A percentile compares a stretch with the other conserved stretches of the same genome.
phyloP scores from a whole-genome alignment of 2,113 vertebrate genomes.

The Crotalus viridis region DNA sequence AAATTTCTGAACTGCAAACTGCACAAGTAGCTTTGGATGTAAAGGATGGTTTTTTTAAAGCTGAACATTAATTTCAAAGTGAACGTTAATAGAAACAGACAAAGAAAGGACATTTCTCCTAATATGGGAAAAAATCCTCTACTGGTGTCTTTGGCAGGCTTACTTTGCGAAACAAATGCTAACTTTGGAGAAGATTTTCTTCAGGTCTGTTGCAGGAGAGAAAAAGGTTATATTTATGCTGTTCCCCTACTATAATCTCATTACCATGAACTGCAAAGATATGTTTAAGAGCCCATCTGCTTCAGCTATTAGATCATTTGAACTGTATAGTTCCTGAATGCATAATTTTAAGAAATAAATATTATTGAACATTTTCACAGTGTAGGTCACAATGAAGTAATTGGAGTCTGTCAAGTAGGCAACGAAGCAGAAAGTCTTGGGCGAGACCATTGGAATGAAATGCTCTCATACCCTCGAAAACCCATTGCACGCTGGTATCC shows the following conservation, averaged over 20 bases:
- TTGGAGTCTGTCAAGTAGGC: constrained; percentile 96
- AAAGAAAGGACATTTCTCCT: not conserved
- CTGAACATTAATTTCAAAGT: not conserved
- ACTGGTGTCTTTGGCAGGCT: not conserved
- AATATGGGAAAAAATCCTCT: not conserved
- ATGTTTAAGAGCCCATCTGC: not conserved
- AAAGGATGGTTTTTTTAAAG: not conserved
- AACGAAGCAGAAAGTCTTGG: constrained; percentile 91
- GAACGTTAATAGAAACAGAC: not conserved
- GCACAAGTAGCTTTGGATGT: not conserved
- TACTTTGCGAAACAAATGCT: not conserved
- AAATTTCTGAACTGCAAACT: not conserved
- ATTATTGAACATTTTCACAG: constrained; percentile 83
- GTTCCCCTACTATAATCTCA: not conserved
- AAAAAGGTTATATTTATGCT: not conserved
- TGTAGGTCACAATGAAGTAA: constrained; percentile 99
- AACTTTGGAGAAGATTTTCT: not conserved
- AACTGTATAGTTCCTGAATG: constrained; percentile 32
- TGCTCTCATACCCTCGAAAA: constrained; percentile 95
- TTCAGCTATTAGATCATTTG: not conserved
- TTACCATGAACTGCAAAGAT: not conserved
- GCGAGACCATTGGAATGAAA: constrained; percentile 96
- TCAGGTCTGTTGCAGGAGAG: not conserved
- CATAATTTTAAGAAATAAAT: constrained; percentile 79
- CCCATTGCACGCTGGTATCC: constrained; percentile 98